Evolutionary conservation across 2,888 invertebrate species (phyloP).

Genomic region (Fissipunctia ypsillon): DNA sequence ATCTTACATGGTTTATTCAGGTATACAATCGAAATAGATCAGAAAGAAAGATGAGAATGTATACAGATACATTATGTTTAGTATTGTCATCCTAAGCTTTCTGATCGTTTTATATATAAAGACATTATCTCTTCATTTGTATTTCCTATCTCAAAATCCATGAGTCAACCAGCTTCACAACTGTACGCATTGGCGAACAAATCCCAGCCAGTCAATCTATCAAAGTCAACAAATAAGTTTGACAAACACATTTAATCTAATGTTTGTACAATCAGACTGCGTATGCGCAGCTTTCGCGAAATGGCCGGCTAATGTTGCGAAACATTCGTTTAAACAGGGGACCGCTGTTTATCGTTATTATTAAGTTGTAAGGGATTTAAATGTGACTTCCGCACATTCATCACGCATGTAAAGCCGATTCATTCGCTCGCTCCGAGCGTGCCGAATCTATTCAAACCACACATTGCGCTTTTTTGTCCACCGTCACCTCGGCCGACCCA

Average conservation of each 20-base stretch:
- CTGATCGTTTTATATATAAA: conserved; percentile 1
- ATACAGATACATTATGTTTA: no score
- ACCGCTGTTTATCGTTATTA: conserved; percentile 87
- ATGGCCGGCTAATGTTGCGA: conserved; percentile 86
- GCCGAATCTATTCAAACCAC: conserved; percentile 82
- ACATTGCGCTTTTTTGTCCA: conserved; percentile 76
- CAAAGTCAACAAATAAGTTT: conserved; percentile 84
- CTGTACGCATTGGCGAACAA: conserved; percentile 22
- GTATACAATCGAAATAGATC: no score
- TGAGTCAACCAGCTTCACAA: conserved; percentile 35
- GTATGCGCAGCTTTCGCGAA: conserved; percentile 82
- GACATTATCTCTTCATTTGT: not conserved
- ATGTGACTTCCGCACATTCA: conserved; percentile 87
- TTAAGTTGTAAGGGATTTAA: conserved; percentile 86
- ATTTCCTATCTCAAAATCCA: conserved; percentile 20
- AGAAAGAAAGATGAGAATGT: no score
- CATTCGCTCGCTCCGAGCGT: conserved; percentile 77
- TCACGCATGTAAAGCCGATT: conserved; percentile 79
- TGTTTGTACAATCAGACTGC: conserved; percentile 78
- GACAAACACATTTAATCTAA: conserved; percentile 82
- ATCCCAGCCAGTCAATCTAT: conserved; percentile 75
- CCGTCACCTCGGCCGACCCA: conserved; percentile 60
- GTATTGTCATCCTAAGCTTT: no score
- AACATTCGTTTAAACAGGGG: conserved; percentile 86
- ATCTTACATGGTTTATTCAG: no score